Percentiles rank a stretch among this genome's conserved stretches.
Evolutionary conservation across 2,113 vertebrate genomes (phyloP).

Genomic region (Anoura caudifer): DNA sequence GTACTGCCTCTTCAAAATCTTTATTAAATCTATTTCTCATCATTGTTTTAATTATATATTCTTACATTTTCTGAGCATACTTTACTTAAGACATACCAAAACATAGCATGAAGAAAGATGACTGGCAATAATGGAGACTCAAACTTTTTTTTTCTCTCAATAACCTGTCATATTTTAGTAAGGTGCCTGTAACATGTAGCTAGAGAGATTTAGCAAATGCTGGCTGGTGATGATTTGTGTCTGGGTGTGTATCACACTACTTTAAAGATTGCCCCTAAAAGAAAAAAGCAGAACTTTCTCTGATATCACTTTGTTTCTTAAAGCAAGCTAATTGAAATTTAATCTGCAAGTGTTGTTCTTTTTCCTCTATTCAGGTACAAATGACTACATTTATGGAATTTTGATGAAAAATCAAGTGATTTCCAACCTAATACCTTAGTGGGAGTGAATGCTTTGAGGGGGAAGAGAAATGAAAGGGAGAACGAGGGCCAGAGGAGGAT

Average conservation of each 20-base stretch:
- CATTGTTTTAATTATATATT: neutral
- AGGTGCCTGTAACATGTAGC: neutral
- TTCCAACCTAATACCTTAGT: neutral
- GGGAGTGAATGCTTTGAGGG: neutral
- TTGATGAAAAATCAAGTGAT: neutral
- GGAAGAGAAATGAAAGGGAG: neutral
- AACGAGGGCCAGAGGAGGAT: accelerated
- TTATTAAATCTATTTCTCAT: neutral
- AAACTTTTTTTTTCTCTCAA: neutral
- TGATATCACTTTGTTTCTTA: neutral
- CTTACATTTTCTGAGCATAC: neutral
- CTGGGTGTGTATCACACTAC: neutral
- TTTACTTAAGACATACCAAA: neutral
- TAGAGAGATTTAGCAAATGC: neutral
- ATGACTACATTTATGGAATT: neutral
- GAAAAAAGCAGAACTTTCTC: neutral
- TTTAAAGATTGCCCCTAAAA: neutral
- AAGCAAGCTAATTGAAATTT: neutral
- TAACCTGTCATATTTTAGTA: neutral
- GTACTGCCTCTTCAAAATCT: neutral
- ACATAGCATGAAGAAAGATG: neutral
- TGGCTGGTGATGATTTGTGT: neutral
- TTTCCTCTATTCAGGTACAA: neutral
- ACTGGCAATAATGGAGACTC: neutral
- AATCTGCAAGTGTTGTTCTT: neutral